Evolutionary conservation across 2,113 vertebrate species (phyloP), one percentile per base, ranked within the genome.

Genomic region (Cyanistes caeruleus): DNA sequence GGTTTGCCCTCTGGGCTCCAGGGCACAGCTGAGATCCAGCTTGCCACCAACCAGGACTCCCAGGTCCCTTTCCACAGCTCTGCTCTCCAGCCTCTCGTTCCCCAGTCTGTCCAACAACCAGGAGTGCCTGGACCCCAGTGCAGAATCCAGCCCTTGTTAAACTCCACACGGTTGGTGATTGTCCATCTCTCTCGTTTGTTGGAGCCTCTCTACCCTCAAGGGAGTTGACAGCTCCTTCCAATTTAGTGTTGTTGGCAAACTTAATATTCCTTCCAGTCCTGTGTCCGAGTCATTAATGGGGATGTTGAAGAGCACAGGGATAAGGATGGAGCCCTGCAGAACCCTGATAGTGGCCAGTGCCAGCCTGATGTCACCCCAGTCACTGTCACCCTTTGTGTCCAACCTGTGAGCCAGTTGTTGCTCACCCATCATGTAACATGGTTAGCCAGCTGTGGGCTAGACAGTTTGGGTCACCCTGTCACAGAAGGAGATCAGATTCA

Each of bases 131-230:
- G 3, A 16, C 21, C 25, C 55, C 18, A 5, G 48, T 55, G 63
- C 70, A 83, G 63, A 31, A 35, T 19, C 19, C 46, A 28, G 10
- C 37, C 17, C 27, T 20, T n/a, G 14, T 35, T 83, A 6, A 48
- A 35, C 30, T 60, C 49, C 53, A 30, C 30, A 18, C 0, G 0
- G 7, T 5, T 68, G 70, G 19, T n/a, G 62, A 59, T 41, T 60
- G 24, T 30, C 21, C 55, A 27, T 33, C 41, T 64, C 67, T 62
- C 24, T 52, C 46, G 55, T 83, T 68, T 30, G 20, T 13, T 46
- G 21, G 25, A 16, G 28, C 46, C 23, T 75, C 55, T 53, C 13
- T 41, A 20, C 41, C 56, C n/a, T 41, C 1, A 0, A 63, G 30
- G 16, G 65, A 49, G 20, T 49, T 63, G n/a, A 49, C 41, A 63